Base-by-base conservation (phyloP, 2,113 vertebrate species). In the Lepisosteus osseus region DNA sequence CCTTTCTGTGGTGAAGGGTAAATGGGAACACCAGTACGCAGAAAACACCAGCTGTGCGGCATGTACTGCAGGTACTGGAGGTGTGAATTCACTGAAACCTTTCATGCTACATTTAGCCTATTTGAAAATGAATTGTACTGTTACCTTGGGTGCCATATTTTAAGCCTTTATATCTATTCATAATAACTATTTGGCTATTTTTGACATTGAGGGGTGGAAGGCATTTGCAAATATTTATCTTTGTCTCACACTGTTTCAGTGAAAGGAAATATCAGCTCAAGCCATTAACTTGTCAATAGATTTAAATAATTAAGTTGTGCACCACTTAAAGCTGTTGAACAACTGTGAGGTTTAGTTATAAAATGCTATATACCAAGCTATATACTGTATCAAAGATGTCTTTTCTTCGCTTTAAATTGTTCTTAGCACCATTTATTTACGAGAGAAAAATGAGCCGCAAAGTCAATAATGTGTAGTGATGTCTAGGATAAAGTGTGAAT, bases 11-110 rank as follows among this genome's bases (percentile, higher is more conserved):
- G 83, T 82, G 66, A 70, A 77, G 86, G 84, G 76, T 85, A 82
- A 83, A 83, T 84, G 87, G 86, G 83, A 89, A 89, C 86, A 83
- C 80, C 78, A 79, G 79, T 82, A 85, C 83, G 87, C 84, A 86
- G 88, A 89, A 89, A 86, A 83, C 83, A 86, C 89, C 90, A 92
- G 88, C 89, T 92, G 90, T 87, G 81, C 86, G 80, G 80, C 83
- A 74, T 74, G 87, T 82, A 89, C 86, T 75, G 79, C 82, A 86
- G 85, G 82, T 76, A 79, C 86, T 83, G 80, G 85, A 86, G 87
- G 84, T 91, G 88, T 86, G 85, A 90, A 89, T 87, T 85, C 86
- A 89, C 83, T 82, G 82, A 84, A 88, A 88, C 84, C 86, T 88
- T 88, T 91, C 85, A 87, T 86, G 88, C 86, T 85, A 86, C 82